Conservation (phyloP, 1,140 invertebrate species). For the Temnothorax nylanderi region DNA sequence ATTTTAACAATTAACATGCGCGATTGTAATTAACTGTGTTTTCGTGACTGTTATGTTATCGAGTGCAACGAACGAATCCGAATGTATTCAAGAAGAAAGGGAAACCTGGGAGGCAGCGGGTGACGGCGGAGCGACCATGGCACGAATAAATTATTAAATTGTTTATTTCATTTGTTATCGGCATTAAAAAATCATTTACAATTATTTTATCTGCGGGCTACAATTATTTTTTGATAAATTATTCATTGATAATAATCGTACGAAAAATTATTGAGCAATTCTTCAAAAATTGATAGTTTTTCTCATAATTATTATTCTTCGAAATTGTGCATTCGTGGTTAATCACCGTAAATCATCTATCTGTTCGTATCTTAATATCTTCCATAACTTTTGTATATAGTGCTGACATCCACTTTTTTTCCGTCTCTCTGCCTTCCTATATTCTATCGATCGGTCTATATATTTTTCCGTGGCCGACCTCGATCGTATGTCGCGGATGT, state of each 20-base stretch:
- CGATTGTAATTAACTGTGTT: background rate
- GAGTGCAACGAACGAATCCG: background rate
- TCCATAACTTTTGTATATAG: conserved; percentile 6
- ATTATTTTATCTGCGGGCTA: background rate
- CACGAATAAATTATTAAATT: background rate
- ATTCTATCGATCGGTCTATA: conserved; percentile 55
- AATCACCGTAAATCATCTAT: background rate
- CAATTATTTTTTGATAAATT: background rate
- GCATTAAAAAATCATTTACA: background rate
- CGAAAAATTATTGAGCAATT: background rate
- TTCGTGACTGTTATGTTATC: background rate
- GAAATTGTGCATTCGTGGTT: background rate
- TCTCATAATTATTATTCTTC: background rate
- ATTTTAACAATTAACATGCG: background rate
- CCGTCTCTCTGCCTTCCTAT: background rate
- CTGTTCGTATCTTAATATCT: conserved; percentile 5
- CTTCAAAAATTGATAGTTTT: background rate
- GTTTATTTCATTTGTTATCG: background rate
- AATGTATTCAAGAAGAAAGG: background rate
- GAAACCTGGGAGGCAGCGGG: background rate
- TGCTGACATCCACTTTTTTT: background rate
- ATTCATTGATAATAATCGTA: background rate
- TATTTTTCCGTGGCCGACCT: conserved; percentile 56
- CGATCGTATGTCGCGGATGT: conserved; percentile 63
- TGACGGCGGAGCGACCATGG: background rate